These are phyloP conservation scores for Sebastes kiyomatsui DNA, from an alignment of 2,797 vertebrate genomes.

Conservation along the genomic window DNA sequence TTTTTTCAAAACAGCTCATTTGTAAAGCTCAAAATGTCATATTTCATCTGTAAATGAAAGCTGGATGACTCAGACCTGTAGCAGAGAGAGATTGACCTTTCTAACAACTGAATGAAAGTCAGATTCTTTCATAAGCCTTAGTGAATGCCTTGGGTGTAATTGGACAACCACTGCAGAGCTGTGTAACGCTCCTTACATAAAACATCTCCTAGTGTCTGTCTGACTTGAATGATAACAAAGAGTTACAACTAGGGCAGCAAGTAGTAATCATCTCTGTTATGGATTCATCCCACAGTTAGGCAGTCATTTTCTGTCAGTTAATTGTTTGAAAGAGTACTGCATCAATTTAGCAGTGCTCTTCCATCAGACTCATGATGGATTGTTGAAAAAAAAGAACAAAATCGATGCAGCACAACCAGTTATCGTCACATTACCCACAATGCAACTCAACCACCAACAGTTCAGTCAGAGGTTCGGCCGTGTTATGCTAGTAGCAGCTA, in stretches of 20 bases:
- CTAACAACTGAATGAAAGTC: background rate
- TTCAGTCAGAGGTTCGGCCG: background rate
- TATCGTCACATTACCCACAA: background rate
- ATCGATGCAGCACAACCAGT: background rate
- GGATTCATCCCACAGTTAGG: background rate
- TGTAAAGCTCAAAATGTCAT: constrained; percentile 50
- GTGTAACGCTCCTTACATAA: background rate
- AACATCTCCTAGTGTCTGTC: background rate
- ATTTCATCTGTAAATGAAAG: constrained; percentile 33
- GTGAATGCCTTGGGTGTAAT: background rate
- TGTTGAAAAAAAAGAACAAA: background rate
- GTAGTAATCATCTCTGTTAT: background rate
- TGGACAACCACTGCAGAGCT: background rate
- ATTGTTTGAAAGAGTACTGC: background rate
- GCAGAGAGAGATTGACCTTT: constrained; percentile 34
- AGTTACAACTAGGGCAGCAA: background rate
- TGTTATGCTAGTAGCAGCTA: background rate
- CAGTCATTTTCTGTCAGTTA: background rate
- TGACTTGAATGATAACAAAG: background rate
- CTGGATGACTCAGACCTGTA: constrained; percentile 31
- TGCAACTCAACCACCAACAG: background rate
- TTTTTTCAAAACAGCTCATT: background rate
- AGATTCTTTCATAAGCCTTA: background rate
- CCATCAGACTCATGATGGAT: background rate
- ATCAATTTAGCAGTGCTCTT: background rate